phyloP scores from a whole-genome alignment of 2,888 invertebrate species.

The Mellilla xanthometata region DNA sequence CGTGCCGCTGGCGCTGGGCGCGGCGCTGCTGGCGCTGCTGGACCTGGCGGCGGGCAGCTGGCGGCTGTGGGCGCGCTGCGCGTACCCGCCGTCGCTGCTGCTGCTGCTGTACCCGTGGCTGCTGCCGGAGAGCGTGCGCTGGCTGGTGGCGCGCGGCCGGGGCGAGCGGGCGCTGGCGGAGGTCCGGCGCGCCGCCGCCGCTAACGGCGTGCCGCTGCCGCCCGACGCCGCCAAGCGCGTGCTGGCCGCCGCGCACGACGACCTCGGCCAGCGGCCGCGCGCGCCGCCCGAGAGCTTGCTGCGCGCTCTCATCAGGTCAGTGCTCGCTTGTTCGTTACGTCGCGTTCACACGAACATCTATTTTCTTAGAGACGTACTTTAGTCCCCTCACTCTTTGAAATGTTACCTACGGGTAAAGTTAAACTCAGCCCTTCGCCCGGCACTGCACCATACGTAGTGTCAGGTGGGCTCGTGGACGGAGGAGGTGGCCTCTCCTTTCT shows the following conservation, averaged over 20 bases:
- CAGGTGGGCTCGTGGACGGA: no score
- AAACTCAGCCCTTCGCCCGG: no score
- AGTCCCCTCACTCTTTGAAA: no score
- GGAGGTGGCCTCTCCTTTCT: no score
- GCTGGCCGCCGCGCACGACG: slow-evolving; percentile 51
- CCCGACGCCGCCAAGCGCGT: slow-evolving; percentile 73
- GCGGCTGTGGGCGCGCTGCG: slow-evolving; percentile 85
- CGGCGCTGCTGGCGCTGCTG: slow-evolving; percentile 84
- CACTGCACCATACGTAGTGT: no score
- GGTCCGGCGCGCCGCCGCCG: slow-evolving; percentile 82
- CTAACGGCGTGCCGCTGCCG: slow-evolving; percentile 78
- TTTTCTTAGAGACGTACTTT: no score
- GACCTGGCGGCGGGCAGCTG: slow-evolving; percentile 88
- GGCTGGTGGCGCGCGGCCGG: slow-evolving; percentile 87
- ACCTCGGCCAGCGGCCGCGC: slow-evolving; percentile 43
- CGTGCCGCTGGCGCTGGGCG: slow-evolving; percentile 87
- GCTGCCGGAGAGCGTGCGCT: slow-evolving; percentile 89
- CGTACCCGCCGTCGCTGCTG: slow-evolving; percentile 87
- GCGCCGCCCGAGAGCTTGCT: slow-evolving; percentile 59
- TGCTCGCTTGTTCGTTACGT: slow-evolving; percentile 4
- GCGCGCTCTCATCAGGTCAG: slow-evolving; percentile 62
- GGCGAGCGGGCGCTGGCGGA: slow-evolving; percentile 83
- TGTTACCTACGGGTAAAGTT: no score
- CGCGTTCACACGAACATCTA: no score
- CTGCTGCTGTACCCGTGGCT: slow-evolving; percentile 87